Conservation (phyloP, 2,113 vertebrate genomes). For the Laticauda colubrina region DNA sequence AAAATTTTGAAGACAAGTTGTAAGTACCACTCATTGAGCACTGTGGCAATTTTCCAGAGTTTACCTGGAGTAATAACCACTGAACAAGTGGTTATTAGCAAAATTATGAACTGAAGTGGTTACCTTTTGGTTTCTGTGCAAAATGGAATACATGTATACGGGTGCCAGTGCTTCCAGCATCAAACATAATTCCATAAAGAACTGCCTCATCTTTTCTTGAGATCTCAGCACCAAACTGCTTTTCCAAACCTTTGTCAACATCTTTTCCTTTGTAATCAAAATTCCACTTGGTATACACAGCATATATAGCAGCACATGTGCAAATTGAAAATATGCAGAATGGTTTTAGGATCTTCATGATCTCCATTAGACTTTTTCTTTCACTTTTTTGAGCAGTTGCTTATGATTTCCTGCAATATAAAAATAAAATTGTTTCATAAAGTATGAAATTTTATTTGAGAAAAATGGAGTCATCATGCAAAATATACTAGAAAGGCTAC, state of each 20-base stretch:
- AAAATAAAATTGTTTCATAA: not conserved
- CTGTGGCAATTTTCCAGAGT: not conserved
- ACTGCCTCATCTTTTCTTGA: conserved; percentile 28
- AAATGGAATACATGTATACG: conserved; percentile 91
- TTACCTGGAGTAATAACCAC: no score
- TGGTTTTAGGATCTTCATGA: conserved; percentile 83
- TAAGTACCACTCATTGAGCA: not conserved
- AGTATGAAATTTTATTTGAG: not conserved
- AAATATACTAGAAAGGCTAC: not conserved
- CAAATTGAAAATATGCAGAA: conserved; percentile 74
- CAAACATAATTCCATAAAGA: conserved; percentile 93
- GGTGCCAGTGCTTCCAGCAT: conserved; percentile 93
- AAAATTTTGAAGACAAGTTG: not conserved
- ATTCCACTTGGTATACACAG: conserved; percentile 81
- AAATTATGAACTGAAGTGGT: not conserved
- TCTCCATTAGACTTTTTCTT: conserved; percentile 59
- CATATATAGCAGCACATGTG: conserved; percentile 76
- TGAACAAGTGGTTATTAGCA: not conserved
- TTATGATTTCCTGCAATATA: conserved; percentile 20
- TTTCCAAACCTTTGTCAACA: conserved; percentile 29
- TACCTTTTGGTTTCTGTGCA: conserved; percentile 72
- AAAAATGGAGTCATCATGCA: not conserved
- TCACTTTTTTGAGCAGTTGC: not conserved
- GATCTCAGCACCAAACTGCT: conserved; percentile 31
- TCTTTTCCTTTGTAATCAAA: conserved; percentile 60